A percentile compares a stretch with the other conserved stretches of the same genome.
Evolutionary conservation across 1,140 invertebrate genomes (phyloP).

Genomic region (Saccostrea glomerata): DNA sequence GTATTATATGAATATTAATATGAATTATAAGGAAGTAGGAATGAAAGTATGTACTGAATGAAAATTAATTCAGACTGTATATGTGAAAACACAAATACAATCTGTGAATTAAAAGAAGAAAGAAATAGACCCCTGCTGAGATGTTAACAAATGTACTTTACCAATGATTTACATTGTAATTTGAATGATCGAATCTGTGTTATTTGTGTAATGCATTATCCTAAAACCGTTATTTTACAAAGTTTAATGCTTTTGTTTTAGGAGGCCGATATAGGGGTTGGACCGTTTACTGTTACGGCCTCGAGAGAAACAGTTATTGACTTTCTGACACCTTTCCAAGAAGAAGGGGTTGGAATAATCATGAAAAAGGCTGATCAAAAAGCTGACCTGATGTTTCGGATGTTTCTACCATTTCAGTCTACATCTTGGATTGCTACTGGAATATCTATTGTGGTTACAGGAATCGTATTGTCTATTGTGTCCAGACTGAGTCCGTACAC

Average conservation of each 20-base stretch:
- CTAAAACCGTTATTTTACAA: no score
- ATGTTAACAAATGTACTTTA: no score
- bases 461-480: slow-evolving; percentile 31
- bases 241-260: slow-evolving; percentile 41
- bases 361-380: slow-evolving; percentile 97
- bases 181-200: no score
- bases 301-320: slow-evolving; percentile 70
- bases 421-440: slow-evolving; percentile 22
- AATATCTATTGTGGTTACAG: slow-evolving; percentile 2
- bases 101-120: no score
- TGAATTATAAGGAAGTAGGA: no score
- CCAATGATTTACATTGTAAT: no score
- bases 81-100: no score
- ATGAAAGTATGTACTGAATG: no score
- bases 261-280: slow-evolving; percentile 72
- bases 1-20: no score
- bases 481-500: not conserved
- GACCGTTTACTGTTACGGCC: slow-evolving; percentile 70
- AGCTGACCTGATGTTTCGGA: slow-evolving; percentile 91
- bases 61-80: no score
- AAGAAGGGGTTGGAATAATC: slow-evolving; percentile 82
- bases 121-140: no score
- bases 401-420: slow-evolving; percentile 34
- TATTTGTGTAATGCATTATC: no score
- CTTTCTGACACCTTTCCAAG: slow-evolving; percentile 74